These are phyloP conservation scores for Brachyalestes nurse DNA, from an alignment of 2,797 vertebrate genomes.

Conservation along the genomic window DNA sequence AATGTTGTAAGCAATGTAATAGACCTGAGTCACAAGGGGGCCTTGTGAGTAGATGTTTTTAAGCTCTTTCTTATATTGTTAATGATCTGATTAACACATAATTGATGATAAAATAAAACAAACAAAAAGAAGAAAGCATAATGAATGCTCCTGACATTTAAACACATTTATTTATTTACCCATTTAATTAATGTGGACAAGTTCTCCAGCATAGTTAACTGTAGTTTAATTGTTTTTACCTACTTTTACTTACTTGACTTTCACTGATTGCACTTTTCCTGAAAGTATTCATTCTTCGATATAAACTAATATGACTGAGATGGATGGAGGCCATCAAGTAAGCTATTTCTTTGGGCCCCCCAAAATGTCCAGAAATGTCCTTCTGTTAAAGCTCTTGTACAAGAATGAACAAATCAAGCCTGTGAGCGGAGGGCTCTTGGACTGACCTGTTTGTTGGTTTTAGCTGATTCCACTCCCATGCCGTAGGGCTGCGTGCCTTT, in stretches of 20 bases:
- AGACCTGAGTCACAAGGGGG: not conserved
- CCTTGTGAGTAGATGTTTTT: not conserved
- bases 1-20: not conserved
- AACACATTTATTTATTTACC: too few species aligned
- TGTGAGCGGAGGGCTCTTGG: conserved; percentile 14
- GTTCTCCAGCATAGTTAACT: too few species aligned
- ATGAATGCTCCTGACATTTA: too few species aligned
- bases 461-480: conserved; percentile 85
- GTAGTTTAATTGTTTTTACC: too few species aligned
- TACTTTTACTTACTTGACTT: too few species aligned
- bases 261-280: not conserved
- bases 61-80: not conserved
- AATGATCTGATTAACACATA: too few species aligned
- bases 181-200: too few species aligned
- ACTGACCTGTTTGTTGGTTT: conserved; percentile 85
- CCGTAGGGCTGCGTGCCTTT: conserved; percentile 90
- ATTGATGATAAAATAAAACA: too few species aligned
- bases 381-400: not conserved
- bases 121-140: too few species aligned
- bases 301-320: not conserved
- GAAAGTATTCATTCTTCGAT: not conserved
- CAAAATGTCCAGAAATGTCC: not conserved
- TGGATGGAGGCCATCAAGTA: not conserved
- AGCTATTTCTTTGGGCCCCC: not conserved
- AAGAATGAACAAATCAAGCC: not conserved